These are phyloP conservation scores for Chaetodon auriga DNA, from an alignment of 2,113 vertebrate species.

Conservation along the genomic window DNA sequence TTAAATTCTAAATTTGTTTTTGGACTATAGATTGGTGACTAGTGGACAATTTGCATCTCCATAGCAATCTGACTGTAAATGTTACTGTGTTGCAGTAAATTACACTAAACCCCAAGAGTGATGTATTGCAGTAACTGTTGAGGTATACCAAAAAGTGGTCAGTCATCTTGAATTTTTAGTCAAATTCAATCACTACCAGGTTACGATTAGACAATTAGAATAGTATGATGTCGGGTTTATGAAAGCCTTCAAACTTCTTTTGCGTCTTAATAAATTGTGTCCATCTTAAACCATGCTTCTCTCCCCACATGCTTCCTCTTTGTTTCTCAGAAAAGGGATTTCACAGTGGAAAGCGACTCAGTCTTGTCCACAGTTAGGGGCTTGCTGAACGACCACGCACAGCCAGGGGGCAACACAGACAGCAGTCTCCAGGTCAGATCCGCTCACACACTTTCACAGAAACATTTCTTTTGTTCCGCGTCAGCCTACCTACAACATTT, in stretches of 20 bases:
- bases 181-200: background rate
- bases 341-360: constrained; percentile 74
- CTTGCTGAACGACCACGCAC: constrained; percentile 58
- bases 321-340: constrained; percentile 79
- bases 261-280: background rate
- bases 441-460: background rate
- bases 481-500: background rate
- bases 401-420: constrained; percentile 54
- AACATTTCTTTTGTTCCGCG: background rate
- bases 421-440: constrained; percentile 81
- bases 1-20: background rate
- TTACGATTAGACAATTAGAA: background rate
- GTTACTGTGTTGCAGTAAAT: background rate
- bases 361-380: constrained; percentile 66
- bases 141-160: background rate
- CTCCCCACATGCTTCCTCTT: background rate
- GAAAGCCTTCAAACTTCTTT: background rate
- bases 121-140: background rate
- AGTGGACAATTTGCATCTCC: background rate
- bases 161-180: background rate
- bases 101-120: background rate
- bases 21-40: background rate
- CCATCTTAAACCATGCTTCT: background rate
- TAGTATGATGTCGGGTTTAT: background rate
- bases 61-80: background rate